Conservation (phyloP, 1,140 invertebrate species). For the Eriocheir sinensis region DNA sequence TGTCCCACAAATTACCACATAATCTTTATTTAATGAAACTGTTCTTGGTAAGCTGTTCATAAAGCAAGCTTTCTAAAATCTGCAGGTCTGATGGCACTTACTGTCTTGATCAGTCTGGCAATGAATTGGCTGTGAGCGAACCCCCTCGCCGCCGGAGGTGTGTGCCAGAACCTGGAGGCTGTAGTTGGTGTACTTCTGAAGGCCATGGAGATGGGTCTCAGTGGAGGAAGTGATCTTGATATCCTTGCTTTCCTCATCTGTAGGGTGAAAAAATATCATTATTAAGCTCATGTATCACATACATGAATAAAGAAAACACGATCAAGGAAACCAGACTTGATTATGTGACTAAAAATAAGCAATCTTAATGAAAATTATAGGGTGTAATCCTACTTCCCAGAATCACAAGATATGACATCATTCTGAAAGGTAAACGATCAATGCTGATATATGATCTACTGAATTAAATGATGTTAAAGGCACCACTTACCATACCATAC, state of each 20-base stretch:
- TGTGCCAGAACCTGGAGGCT: slow-evolving; percentile 97
- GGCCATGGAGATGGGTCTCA: slow-evolving; percentile 94
- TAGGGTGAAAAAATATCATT: slow-evolving; percentile 64
- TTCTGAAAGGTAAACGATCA: background rate
- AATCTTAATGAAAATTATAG: too few species aligned
- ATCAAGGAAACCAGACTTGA: background rate
- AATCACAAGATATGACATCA: background rate
- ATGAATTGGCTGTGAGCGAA: slow-evolving; percentile 93
- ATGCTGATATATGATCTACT: slow-evolving; percentile 61
- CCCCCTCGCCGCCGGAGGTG: slow-evolving; percentile 97
- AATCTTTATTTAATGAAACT: background rate
- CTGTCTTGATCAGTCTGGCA: slow-evolving; percentile 98
- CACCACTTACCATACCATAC: slow-evolving; percentile 92
- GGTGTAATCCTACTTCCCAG: too few species aligned
- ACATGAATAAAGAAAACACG: too few species aligned
- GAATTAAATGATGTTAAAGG: slow-evolving; percentile 80
- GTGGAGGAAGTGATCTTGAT: slow-evolving; percentile 92
- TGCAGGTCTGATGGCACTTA: slow-evolving; percentile 81
- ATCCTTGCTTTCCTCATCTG: slow-evolving; percentile 95
- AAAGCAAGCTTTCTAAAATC: background rate
- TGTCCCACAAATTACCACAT: background rate
- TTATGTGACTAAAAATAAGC: too few species aligned
- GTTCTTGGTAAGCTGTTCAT: background rate
- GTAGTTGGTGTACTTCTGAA: slow-evolving; percentile 98
- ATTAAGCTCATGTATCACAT: too few species aligned